Base-by-base conservation (phyloP, 1,140 invertebrate genomes). In the Macrobrachium nipponense region DNA sequence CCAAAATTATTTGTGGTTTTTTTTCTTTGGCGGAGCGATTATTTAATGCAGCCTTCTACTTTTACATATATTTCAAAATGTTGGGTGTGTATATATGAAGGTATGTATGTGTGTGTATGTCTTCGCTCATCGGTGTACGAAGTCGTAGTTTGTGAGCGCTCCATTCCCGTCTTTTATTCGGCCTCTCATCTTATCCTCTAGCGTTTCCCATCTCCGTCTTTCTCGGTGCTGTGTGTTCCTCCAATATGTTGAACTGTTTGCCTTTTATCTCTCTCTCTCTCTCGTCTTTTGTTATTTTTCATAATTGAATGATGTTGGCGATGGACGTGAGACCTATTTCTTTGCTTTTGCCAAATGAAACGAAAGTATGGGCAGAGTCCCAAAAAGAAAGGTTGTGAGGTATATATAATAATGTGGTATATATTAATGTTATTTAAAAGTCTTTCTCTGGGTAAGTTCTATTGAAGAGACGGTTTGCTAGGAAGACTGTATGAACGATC, bases 351-450 rank as follows among this genome's bases (percentile, higher is more conserved):
- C 23, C 15, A 20, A 20, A 20, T 66, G 8, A 66, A 70, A 43
- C 8, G 20, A n/a, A 43, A 70, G 68, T 51, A 51, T 51, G 36
- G 23, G 18, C 8, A 23, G 23, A 27, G 20, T 70, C 14, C 15
- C 20, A 70, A n/a, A 27, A n/a, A 27, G 18, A 27, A 70, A 43
- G 68, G 68, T 70, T 27, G 68, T 23, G 51, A 51, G 8, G 51
- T 51, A 51, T 51, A 51, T 51, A 51, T 51, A 51, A 51, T 51
- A 51, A 51, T 51, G 51, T 51, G 51, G 51, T 70, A 43, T 70
- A 70, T 70, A 70, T 70, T 70, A 70, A 70, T 70, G 68, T 70
- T 70, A 70, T 70, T 70, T 70, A 70, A 36, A 43, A 70, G 68
- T 43, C 68, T 70, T 43, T 70, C 68, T 27, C 23, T 51, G 68